A percentile compares a stretch with the other conserved stretches of the same genome.
phyloP scores from a whole-genome alignment of 2,888 invertebrate genomes.

The Plebejus anna region DNA sequence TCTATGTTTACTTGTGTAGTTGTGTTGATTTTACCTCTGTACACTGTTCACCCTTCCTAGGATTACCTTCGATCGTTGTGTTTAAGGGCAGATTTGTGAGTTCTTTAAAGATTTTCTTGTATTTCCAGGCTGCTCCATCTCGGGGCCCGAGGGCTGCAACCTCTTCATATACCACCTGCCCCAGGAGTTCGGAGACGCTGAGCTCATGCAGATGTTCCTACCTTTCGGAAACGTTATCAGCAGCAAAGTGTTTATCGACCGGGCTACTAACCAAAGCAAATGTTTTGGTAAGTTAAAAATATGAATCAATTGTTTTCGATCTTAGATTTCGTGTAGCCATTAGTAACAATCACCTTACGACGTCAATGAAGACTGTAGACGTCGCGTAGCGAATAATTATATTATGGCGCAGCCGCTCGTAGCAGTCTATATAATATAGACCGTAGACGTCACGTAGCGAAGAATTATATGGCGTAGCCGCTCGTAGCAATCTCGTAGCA shows the following conservation, averaged over 20 bases:
- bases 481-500: background rate
- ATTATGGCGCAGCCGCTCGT: background rate
- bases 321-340: background rate
- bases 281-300: conserved; percentile 94
- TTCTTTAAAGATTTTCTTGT: conserved; percentile 85
- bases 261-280: conserved; percentile 99
- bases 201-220: conserved; percentile 99
- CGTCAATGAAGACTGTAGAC: background rate
- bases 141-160: conserved; percentile 99
- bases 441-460: background rate
- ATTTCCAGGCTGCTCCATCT: conserved; percentile 95
- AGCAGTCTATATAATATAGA: background rate
- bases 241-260: conserved; percentile 99
- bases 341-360: too few relatives aligned
- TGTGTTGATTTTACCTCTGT: conserved; percentile 6
- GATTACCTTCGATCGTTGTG: conserved; percentile 45
- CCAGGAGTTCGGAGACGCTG: conserved; percentile 99
- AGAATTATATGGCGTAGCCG: background rate
- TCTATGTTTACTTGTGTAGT: conserved; percentile 8
- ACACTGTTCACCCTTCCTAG: background rate
- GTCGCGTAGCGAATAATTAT: background rate
- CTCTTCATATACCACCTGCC: conserved; percentile 99
- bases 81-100: conserved; percentile 76
- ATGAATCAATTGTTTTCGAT: background rate
- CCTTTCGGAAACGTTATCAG: conserved; percentile 99